Percentiles rank a stretch among this genome's conserved stretches.
These are phyloP conservation scores for Epinotia bilunana DNA, from an alignment of 2,888 invertebrate genomes.

Conservation along the genomic window DNA sequence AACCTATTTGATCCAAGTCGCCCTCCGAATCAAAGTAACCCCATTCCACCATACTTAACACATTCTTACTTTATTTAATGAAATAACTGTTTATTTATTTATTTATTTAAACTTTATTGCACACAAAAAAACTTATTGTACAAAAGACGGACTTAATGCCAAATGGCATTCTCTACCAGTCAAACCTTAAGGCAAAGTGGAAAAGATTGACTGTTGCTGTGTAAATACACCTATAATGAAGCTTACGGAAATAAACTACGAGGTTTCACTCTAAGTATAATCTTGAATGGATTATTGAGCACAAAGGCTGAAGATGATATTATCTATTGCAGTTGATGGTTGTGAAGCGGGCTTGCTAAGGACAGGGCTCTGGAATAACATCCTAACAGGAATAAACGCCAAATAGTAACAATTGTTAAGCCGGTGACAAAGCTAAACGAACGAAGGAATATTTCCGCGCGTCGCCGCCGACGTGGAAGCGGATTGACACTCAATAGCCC, in stretches of 20 bases:
- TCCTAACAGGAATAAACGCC: constrained; percentile 9
- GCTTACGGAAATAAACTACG: neutral
- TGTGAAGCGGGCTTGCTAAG: neutral
- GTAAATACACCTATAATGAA: no score
- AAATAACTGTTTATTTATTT: no score
- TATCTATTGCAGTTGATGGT: neutral
- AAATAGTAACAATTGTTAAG: constrained; percentile 7
- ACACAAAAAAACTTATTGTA: no score
- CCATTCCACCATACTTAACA: no score
- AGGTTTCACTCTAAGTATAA: neutral
- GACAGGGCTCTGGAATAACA: constrained; percentile 11
- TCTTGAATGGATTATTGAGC: neutral
- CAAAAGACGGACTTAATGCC: no score
- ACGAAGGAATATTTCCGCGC: neutral
- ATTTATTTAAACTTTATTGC: no score
- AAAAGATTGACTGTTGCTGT: no score
- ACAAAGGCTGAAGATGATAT: neutral
- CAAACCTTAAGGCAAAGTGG: no score
- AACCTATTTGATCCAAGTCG: no score
- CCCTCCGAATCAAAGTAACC: no score
- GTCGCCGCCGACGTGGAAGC: neutral
- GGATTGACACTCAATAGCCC: neutral
- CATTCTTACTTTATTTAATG: no score
- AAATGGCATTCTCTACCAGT: no score
- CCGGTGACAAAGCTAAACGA: neutral